These are phyloP conservation scores for Neogobius melanostomus DNA, from an alignment of 2,113 vertebrate genomes.

Conservation along the genomic window DNA sequence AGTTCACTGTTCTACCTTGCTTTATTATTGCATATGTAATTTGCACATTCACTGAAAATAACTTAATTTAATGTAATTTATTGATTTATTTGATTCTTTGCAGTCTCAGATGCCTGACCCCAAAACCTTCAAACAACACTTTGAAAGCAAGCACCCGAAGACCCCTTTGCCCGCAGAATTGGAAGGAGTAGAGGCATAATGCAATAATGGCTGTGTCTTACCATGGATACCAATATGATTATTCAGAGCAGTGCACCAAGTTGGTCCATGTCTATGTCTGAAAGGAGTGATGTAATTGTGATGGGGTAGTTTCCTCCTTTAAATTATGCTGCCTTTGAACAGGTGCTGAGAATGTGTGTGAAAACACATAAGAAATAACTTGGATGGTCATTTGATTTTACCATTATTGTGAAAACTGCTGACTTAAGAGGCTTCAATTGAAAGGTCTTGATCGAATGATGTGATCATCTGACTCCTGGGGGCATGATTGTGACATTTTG, in stretches of 20 bases:
- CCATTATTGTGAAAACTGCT: constrained; percentile 23
- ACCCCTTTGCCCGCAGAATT: constrained; percentile 76
- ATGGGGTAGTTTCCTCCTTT: constrained; percentile 30
- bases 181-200: constrained; percentile 76
- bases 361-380: constrained; percentile 17
- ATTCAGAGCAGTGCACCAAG: constrained; percentile 34
- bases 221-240: constrained; percentile 24
- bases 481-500: constrained; percentile 23
- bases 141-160: constrained; percentile 82
- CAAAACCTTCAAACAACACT: constrained; percentile 83
- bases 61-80: not conserved
- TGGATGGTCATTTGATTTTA: not conserved
- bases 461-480: constrained; percentile 30
- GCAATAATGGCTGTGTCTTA: not conserved
- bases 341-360: constrained; percentile 26
- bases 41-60: not conserved
- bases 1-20: no score
- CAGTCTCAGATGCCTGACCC: constrained; percentile 83
- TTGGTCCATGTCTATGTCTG: constrained; percentile 42
- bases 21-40: not conserved
- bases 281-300: constrained; percentile 39
- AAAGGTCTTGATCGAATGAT: constrained; percentile 16
- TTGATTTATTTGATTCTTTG: constrained; percentile 5
- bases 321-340: constrained; percentile 38
- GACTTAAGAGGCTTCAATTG: constrained; percentile 16